Conservation (phyloP, 1,140 invertebrate genomes). For the Latrodectus geometricus region DNA sequence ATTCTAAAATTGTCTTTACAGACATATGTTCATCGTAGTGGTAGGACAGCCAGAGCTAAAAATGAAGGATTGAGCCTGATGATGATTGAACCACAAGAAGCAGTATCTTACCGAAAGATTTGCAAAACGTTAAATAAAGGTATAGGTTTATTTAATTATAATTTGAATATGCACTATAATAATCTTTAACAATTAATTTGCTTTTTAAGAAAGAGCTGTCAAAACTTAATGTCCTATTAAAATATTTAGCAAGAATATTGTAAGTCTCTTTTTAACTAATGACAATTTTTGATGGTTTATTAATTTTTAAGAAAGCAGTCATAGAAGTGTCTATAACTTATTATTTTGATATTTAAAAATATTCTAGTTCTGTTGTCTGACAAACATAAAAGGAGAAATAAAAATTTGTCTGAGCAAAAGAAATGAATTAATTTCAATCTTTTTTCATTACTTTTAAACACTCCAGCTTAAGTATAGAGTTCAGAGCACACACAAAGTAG, state of each 20-base stretch:
- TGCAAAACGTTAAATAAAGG: conserved; percentile 75
- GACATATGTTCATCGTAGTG: conserved; percentile 96
- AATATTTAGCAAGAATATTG: not conserved
- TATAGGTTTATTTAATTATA: conserved; percentile 67
- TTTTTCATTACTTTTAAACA: too few relatives aligned
- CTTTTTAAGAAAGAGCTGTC: not conserved
- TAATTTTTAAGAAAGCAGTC: not conserved
- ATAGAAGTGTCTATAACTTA: too few relatives aligned
- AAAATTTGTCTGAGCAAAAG: too few relatives aligned
- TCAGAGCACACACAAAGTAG: too few relatives aligned
- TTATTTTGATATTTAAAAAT: too few relatives aligned
- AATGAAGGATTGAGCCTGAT: conserved; percentile 91
- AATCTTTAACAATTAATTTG: not conserved
- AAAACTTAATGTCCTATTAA: not conserved
- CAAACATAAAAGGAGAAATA: too few relatives aligned
- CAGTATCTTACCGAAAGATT: conserved; percentile 80
- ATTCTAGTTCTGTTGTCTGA: too few relatives aligned
- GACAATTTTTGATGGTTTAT: not conserved
- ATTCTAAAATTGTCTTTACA: not conserved
- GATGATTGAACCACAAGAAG: conserved; percentile 89
- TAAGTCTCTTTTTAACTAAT: not conserved
- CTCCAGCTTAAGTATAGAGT: too few relatives aligned
- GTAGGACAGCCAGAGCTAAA: conserved; percentile 90
- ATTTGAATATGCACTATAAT: not conserved
- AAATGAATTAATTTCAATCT: too few relatives aligned